Base-by-base conservation (phyloP, 1,140 invertebrate species). In the Cephus cinctus region DNA sequence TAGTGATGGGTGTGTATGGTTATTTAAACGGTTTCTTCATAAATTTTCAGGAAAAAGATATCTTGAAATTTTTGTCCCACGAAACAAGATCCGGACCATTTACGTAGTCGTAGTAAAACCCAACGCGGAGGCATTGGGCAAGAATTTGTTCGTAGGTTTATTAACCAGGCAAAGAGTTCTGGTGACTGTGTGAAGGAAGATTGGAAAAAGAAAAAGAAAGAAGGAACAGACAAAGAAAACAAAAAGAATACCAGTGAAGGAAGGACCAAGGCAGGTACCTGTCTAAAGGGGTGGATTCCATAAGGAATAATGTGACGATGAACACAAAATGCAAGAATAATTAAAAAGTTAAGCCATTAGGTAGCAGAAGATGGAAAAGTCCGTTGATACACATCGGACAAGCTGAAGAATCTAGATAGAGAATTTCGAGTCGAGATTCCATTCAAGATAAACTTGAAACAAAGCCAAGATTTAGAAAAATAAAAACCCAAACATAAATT, bases 311-410 rank as follows among this genome's bases (percentile, higher is more conserved):
- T 59, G 54, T 43, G 47, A 56, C 50, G 54, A 61, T 59, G 65
- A 68, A 69, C 65, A 66, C 61, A 57, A 65, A 61, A 60, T 61
- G 61, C 54, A 56, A 50, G 54, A 60, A 60, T 66, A 69, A 70
- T 71, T 71, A 70, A 73, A 70, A 71, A 66, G 67, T 70, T 69
- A 66, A 66, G 56, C 57, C 49, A 58, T 55, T 63, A 67, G 65
- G 50, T 53, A 57, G 50, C 34, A 50, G 22, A 34, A 48, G 42
- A 39, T 39, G 47, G 43, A 45, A 42, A 42, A n/a, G n/a, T n/a
- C n/a, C n/a, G n/a, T n/a, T n/a, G n/a, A n/a, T n/a, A n/a, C n/a
- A n/a, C n/a, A n/a, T n/a, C n/a, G n/a, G 27, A 51, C 47, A 45
- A 47, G 47, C 46, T 34, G 25, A 48, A 18, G 40, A 45, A n/a